phyloP scores from a whole-genome alignment of 2,888 invertebrate genomes.

The Mythimna albipuncta region DNA sequence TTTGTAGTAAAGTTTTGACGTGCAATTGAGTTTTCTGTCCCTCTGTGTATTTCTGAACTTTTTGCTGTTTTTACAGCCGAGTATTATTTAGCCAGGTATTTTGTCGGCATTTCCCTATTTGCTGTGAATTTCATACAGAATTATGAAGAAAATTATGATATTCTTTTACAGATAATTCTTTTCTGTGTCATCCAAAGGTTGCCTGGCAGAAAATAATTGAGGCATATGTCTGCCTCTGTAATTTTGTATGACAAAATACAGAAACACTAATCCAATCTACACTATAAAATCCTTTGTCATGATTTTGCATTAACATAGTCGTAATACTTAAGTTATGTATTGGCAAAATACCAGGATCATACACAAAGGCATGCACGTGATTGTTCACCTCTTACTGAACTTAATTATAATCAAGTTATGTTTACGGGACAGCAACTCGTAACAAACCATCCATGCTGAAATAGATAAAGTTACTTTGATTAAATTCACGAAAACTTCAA shows the following conservation, averaged over 20 bases:
- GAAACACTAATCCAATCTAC: too few relatives aligned
- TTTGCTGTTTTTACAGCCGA: neutral
- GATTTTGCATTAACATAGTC: neutral
- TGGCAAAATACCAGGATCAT: neutral
- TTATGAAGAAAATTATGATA: neutral
- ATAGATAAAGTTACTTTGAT: constrained; percentile 76
- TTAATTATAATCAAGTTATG: constrained; percentile 64
- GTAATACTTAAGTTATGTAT: neutral
- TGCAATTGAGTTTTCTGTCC: neutral
- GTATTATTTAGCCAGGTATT: too few relatives aligned
- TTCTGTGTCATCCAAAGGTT: too few relatives aligned
- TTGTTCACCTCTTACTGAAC: constrained; percentile 51
- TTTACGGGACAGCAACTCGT: constrained; percentile 61
- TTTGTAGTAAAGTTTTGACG: neutral
- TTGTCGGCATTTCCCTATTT: too few relatives aligned
- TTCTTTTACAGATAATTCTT: too few relatives aligned
- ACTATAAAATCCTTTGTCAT: too few relatives aligned
- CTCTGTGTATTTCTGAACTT: neutral
- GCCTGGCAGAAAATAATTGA: too few relatives aligned
- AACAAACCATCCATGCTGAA: constrained; percentile 68
- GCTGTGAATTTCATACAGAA: too few relatives aligned
- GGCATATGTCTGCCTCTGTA: too few relatives aligned
- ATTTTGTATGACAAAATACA: too few relatives aligned
- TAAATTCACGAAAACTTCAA: constrained; percentile 71
- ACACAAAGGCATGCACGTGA: constrained; percentile 13